These are phyloP conservation scores for Cephalopholis sonnerati DNA, from an alignment of 2,113 vertebrate genomes.

Conservation along the genomic window DNA sequence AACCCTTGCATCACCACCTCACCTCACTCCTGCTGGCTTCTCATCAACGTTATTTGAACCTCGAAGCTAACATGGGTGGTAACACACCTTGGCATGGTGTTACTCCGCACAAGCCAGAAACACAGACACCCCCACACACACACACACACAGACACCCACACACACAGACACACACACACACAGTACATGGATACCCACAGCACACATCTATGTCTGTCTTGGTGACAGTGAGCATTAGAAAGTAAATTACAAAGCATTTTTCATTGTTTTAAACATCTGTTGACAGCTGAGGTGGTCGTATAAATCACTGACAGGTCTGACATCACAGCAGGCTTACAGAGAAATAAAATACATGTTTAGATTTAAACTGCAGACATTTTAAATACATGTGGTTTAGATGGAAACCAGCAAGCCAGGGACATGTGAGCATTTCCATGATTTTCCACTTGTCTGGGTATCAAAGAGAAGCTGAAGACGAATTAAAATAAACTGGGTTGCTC, in stretches of 20 bases:
- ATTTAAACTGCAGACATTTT: slow-evolving; percentile 35
- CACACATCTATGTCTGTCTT: neutral
- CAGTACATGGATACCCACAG: neutral
- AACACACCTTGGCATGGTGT: slow-evolving; percentile 18
- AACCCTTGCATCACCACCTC: slow-evolving; percentile 39
- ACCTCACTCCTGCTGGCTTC: slow-evolving; percentile 24
- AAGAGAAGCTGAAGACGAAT: neutral
- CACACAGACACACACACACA: neutral
- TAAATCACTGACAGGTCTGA: slow-evolving; percentile 17
- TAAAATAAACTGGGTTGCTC: neutral
- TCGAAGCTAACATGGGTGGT: slow-evolving; percentile 27
- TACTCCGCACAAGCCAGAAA: slow-evolving; percentile 36
- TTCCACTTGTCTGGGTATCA: slow-evolving; percentile 35
- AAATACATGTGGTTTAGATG: slow-evolving; percentile 19
- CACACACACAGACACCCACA: too few species aligned
- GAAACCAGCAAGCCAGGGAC: neutral
- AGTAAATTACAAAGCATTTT: slow-evolving; percentile 19
- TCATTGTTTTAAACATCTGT: slow-evolving; percentile 14
- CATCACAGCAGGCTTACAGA: slow-evolving; percentile 11
- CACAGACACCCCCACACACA: neutral
- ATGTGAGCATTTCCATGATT: slow-evolving; percentile 9
- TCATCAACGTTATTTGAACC: slow-evolving; percentile 20
- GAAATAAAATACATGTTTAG: neutral
- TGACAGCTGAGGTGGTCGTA: slow-evolving; percentile 13
- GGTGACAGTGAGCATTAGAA: neutral